Evolutionary conservation across 2,888 invertebrate species (phyloP), one percentile per base, ranked within the genome.

Genomic region (Perizoma flavofasciatum): DNA sequence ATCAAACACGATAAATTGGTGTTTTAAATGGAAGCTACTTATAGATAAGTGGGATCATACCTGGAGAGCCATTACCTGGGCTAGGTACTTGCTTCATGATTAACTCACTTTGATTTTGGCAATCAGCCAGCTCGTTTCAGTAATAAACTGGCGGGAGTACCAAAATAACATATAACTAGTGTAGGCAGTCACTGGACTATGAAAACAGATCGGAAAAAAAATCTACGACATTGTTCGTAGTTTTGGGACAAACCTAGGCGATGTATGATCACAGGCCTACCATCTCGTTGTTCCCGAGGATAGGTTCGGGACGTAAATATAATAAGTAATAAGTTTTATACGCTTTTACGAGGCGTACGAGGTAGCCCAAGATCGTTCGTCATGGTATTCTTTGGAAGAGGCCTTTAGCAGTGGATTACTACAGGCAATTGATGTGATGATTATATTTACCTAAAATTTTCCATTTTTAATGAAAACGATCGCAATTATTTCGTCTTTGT

Each of bases 91-190:
- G 32, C 32, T 55, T 56, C 46, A 53, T 50, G 49, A 48, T 58
- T 44, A 51, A 48, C 54, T 41, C 45, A 52, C 48, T 49, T 35
- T 50, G 55, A 41, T 52, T 49, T 47, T 58, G 51, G 63, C 41
- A 5, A 40, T 41, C 11, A 50, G 50, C 45, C 49, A 50, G 57
- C 41, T 35, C 39, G 43, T 48, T 49, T 32, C 54, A 55, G 55
- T 48, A 58, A 48, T 34, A 44, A 57, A 57, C 46, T 47, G 50
- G 51, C 50, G 34, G 46, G 43, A 50, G 44, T 50, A 22, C 37
- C 57, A 51, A 22, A 22, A 1, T 22, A 22, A 22, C 22, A 22
- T 2, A 22, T 22, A 22, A 22, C 22, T 22, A 22, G 22, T 22
- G 22, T 22, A 22, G 22, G 22, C 55, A 48, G 45, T 43, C 47